These are phyloP conservation scores for Marmota monax DNA, from an alignment of 2,113 vertebrate species.

Conservation along the genomic window DNA sequence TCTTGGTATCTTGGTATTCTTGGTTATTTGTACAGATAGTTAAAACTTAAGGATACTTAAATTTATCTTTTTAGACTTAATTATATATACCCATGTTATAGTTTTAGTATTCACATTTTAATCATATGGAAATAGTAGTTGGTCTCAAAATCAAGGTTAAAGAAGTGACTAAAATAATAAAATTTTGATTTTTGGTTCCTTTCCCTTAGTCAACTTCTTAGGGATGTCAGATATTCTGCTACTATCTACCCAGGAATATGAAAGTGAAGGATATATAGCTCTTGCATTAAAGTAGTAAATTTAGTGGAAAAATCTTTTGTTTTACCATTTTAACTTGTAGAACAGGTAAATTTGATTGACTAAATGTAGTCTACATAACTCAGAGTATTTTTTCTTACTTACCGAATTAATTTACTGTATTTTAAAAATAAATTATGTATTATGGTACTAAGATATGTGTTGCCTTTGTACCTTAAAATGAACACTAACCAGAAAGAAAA, in stretches of 20 bases:
- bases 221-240: not conserved
- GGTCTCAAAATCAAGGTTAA: not conserved
- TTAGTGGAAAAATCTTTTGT: not conserved
- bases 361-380: not conserved
- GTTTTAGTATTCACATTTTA: slow-evolving; percentile 17
- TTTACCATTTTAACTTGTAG: not conserved
- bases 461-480: not conserved
- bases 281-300: not conserved
- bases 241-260: not conserved
- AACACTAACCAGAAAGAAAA: not conserved
- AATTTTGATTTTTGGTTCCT: not conserved
- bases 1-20: not conserved
- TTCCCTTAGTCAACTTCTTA: not conserved
- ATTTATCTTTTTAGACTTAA: not conserved
- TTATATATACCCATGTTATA: not conserved
- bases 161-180: not conserved
- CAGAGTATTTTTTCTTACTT: not conserved
- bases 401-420: not conserved
- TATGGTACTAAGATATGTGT: not conserved
- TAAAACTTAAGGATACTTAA: not conserved
- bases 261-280: not conserved
- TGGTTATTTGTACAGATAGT: not conserved
- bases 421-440: not conserved
- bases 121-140: not conserved
- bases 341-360: slow-evolving; percentile 10